Conservation (phyloP, 2,888 invertebrate genomes). For the Cephus runcator region DNA sequence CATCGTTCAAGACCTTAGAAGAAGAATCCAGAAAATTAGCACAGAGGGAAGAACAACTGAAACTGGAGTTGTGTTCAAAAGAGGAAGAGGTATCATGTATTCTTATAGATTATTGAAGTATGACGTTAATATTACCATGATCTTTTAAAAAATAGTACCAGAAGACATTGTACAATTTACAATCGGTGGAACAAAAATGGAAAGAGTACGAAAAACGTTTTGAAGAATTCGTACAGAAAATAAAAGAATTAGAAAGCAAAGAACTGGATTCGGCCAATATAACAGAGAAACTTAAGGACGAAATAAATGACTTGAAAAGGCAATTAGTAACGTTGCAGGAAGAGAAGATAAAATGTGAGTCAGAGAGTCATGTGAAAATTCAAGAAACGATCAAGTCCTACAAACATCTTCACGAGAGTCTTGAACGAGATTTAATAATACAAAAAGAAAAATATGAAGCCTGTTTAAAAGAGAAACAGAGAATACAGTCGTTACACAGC, state of each 20-base stretch:
- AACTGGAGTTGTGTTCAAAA: not conserved
- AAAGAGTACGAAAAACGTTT: not conserved
- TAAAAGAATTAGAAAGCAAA: not conserved
- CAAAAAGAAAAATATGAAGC: slow-evolving; percentile 24
- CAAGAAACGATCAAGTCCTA: not conserved
- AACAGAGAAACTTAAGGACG: slow-evolving; percentile 17
- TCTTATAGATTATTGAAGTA: not conserved
- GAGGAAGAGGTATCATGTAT: not conserved
- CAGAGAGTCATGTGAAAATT: not conserved
- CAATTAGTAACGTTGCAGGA: slow-evolving; percentile 3
- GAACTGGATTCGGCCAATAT: not conserved
- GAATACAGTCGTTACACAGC: slow-evolving; percentile 15
- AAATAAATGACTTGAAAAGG: slow-evolving; percentile 16
- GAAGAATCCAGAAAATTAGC: not conserved
- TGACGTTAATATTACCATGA: not conserved
- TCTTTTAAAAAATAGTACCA: not conserved
- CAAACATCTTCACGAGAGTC: slow-evolving; percentile 17
- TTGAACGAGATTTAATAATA: slow-evolving; percentile 10
- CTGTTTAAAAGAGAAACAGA: slow-evolving; percentile 20
- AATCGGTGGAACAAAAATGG: not conserved
- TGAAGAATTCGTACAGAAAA: not conserved
- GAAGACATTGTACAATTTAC: not conserved
- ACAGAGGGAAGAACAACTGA: not conserved
- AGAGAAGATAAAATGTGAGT: not conserved
- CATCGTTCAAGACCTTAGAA: not conserved